Percentiles rank a stretch among this genome's conserved stretches.
Conservation (phyloP, 1,140 invertebrate genomes). For the Euwallacea fornicatus region DNA sequence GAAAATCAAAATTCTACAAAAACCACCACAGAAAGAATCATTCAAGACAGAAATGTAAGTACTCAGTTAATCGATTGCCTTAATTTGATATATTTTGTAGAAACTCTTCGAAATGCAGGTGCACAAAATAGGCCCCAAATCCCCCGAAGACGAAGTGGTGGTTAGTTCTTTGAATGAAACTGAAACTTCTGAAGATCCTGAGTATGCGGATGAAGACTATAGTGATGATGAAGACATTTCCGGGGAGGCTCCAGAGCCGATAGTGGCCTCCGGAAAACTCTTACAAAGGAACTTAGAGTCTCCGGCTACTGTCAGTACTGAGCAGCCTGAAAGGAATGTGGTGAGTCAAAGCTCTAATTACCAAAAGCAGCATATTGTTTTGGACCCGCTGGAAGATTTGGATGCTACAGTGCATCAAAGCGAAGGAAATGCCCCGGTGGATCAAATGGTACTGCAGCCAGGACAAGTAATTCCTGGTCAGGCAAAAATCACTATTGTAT, state of each 20-base stretch:
- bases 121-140: background rate
- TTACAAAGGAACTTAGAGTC: conserved; percentile 13
- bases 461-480: conserved; percentile 62
- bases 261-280: conserved; percentile 40
- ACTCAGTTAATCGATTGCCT: too few species aligned
- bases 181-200: conserved; percentile 49
- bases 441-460: conserved; percentile 61
- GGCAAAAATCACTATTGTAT: background rate
- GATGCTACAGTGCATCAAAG: conserved; percentile 58
- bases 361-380: conserved; percentile 58
- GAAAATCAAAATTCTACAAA: background rate
- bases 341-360: conserved; percentile 37
- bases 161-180: background rate
- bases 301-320: background rate
- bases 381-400: conserved; percentile 57
- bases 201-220: conserved; percentile 54
- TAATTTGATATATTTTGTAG: background rate
- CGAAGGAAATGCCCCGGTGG: conserved; percentile 51
- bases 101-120: conserved; percentile 30
- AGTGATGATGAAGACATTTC: conserved; percentile 44
- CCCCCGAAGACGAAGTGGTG: conserved; percentile 1
- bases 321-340: background rate
- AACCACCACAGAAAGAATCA: background rate
- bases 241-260: conserved; percentile 2
- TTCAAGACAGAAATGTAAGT: too few species aligned